Evolutionary conservation across 1,140 invertebrate species (phyloP).

Genomic region (Drosophila sturtevanti): DNA sequence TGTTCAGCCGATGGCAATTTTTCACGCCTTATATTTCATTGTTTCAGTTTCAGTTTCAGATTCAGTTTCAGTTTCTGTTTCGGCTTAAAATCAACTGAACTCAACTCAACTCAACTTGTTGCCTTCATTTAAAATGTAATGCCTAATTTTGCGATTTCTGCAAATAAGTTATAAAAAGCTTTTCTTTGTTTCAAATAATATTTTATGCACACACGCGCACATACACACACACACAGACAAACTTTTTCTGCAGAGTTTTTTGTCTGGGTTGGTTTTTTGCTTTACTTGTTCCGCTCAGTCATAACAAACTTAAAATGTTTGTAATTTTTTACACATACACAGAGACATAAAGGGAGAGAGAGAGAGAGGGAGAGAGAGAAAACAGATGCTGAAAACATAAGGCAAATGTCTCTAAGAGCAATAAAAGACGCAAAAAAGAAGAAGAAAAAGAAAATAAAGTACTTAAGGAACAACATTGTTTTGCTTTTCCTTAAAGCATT

Average conservation of each 20-base stretch:
- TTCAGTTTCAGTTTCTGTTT: constrained; percentile 23
- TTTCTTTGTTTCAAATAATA: constrained; percentile 37
- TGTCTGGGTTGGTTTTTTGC: constrained; percentile 40
- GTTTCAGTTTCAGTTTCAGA: constrained; percentile 21
- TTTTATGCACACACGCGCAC: constrained; percentile 50
- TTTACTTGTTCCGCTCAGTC: constrained; percentile 21
- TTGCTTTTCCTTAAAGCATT: constrained; percentile 26
- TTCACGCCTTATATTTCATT: constrained; percentile 70
- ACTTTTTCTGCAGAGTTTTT: not conserved
- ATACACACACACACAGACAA: constrained; percentile 9
- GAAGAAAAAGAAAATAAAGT: constrained; percentile 12
- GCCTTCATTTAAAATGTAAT: constrained; percentile 36
- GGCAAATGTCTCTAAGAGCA: constrained; percentile 49
- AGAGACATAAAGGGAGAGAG: too few species aligned
- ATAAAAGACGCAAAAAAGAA: constrained; percentile 36
- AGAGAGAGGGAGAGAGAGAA: not conserved
- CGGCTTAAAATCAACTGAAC: not conserved
- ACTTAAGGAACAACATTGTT: not conserved
- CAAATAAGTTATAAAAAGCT: constrained; percentile 58
- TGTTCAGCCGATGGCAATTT: constrained; percentile 56
- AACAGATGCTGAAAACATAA: constrained; percentile 39
- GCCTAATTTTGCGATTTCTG: constrained; percentile 38
- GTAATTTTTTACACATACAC: constrained; percentile 53
- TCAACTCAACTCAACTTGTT: constrained; percentile 17
- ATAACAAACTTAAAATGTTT: constrained; percentile 69